These are phyloP conservation scores for Noctua fimbriata DNA, from an alignment of 2,888 invertebrate species.

Conservation along the genomic window DNA sequence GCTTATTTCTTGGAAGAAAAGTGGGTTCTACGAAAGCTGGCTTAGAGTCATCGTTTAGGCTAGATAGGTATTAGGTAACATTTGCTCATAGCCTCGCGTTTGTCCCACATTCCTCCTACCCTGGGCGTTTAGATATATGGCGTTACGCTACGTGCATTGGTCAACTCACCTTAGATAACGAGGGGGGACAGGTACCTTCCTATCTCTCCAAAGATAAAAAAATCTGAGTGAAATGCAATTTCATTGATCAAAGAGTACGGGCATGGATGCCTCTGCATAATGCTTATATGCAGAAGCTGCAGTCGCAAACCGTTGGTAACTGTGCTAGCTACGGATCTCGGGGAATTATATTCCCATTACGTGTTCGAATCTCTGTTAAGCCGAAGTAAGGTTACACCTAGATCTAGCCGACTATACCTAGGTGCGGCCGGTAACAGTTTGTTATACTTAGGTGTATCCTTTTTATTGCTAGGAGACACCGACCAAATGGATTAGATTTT, in stretches of 20 bases:
- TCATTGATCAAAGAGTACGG: not conserved
- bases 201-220: not conserved
- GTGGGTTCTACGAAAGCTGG: not conserved
- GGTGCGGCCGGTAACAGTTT: too few relatives aligned
- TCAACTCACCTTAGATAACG: not conserved
- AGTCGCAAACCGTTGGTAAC: conserved; percentile 16
- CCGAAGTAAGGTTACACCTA: too few relatives aligned
- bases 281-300: conserved; percentile 30
- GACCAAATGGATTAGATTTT: too few relatives aligned
- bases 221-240: not conserved
- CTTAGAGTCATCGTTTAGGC: too few relatives aligned
- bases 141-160: not conserved
- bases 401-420: too few relatives aligned
- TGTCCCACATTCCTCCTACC: not conserved
- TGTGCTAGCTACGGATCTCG: conserved; percentile 22
- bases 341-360: conserved; percentile 50
- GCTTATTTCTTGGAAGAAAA: conserved; percentile 15
- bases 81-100: not conserved
- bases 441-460: too few relatives aligned
- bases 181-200: not conserved
- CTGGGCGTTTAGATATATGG: not conserved
- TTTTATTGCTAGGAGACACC: too few relatives aligned
- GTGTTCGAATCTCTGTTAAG: conserved; percentile 38
- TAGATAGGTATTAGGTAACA: not conserved
- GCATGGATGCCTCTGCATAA: not conserved